Conservation (phyloP, 2,113 vertebrate species). For the Perognathus longimembris region DNA sequence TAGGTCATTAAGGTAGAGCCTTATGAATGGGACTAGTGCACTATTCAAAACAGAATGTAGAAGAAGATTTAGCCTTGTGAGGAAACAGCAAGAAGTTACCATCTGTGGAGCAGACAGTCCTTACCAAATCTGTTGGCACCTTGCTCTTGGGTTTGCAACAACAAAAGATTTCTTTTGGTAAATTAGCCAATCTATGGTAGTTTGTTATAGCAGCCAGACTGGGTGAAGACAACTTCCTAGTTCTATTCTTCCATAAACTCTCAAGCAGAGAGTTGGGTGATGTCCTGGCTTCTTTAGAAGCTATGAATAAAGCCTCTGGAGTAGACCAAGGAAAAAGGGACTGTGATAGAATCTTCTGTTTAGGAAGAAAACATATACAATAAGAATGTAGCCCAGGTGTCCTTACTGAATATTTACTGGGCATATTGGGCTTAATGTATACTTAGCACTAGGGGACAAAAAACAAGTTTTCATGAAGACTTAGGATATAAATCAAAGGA, state of each 20-base stretch:
- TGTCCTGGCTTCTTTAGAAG: neutral
- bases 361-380: neutral
- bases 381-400: neutral
- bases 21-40: neutral
- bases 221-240: neutral
- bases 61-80: neutral
- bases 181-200: neutral
- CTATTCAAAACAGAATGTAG: neutral
- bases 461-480: neutral
- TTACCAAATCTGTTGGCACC: neutral
- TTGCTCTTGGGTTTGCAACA: neutral
- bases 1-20: neutral
- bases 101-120: neutral
- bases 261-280: neutral
- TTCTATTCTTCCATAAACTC: neutral
- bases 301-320: neutral
- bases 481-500: slow-evolving; percentile 12
- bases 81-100: neutral
- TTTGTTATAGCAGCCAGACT: neutral
- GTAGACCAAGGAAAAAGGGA: neutral
- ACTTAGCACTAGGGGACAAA: neutral
- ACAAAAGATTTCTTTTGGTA: neutral
- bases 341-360: neutral
- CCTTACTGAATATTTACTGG: slow-evolving; percentile 23
- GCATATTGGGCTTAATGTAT: neutral